A percentile compares a stretch with the other conserved stretches of the same genome.
phyloP scores from a whole-genome alignment of 2,113 vertebrate genomes.

The Myrmecophaga tridactyla region DNA sequence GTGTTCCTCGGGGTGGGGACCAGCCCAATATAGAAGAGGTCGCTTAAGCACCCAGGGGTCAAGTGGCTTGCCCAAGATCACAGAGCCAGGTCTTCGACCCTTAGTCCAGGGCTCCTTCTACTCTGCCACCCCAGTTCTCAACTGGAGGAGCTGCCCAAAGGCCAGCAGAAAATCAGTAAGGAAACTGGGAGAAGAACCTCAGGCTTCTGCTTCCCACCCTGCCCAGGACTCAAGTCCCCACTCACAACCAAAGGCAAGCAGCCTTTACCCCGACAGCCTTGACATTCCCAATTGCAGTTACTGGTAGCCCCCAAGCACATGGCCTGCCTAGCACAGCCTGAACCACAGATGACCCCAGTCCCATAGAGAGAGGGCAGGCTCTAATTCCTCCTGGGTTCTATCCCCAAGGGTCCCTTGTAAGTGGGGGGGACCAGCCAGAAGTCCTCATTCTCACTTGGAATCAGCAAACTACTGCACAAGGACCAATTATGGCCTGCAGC shows the following conservation, averaged over 20 bases:
- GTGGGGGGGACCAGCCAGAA: not conserved
- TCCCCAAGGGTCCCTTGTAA: not conserved
- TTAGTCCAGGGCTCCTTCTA: not conserved
- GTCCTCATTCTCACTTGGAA: not conserved
- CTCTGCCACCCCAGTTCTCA: not conserved
- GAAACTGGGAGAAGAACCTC: not conserved
- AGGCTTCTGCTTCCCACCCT: not conserved
- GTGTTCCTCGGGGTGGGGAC: not conserved
- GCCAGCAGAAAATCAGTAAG: not conserved
- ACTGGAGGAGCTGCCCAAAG: not conserved
- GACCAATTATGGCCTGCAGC: not conserved
- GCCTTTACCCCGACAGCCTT: not conserved
- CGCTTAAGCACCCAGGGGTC: not conserved
- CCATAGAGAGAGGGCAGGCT: not conserved
- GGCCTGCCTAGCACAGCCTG: not conserved
- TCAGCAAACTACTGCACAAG: not conserved
- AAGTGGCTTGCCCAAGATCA: not conserved
- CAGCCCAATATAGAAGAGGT: not conserved
- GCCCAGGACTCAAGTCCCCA: not conserved
- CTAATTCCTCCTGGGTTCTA: not conserved
- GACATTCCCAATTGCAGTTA: not conserved
- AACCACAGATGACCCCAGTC: not conserved
- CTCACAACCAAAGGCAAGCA: not conserved
- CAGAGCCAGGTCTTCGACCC: not conserved
- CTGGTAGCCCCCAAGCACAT: not conserved